Evolutionary conservation across 1,140 invertebrate species (phyloP).

Genomic region (Heliconius melpomene): DNA sequence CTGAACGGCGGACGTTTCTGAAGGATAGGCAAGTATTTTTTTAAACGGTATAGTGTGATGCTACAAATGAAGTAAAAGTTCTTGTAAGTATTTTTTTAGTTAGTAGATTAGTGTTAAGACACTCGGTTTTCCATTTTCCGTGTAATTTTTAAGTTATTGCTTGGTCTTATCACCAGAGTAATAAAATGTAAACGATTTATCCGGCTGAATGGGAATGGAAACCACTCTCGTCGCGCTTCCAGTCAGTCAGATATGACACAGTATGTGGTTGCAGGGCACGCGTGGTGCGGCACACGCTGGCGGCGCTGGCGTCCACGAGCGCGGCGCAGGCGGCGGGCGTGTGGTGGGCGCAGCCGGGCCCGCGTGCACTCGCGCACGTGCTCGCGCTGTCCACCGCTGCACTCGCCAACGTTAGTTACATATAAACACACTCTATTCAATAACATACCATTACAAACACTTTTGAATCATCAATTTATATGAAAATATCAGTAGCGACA

Average conservation of each 20-base stretch:
- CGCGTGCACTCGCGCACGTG: constrained; percentile 52
- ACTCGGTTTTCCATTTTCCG: too few species aligned
- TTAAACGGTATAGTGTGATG: not conserved
- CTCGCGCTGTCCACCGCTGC: constrained; percentile 59
- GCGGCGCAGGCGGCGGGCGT: constrained; percentile 68
- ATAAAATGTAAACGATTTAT: too few species aligned
- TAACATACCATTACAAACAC: not conserved
- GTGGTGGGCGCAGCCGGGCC: constrained; percentile 66
- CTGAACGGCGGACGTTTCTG: constrained; percentile 67
- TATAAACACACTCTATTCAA: not conserved
- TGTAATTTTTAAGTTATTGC: too few species aligned
- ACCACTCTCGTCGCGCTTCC: too few species aligned
- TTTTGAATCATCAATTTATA: too few species aligned
- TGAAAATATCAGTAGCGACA: too few species aligned
- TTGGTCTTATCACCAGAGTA: too few species aligned
- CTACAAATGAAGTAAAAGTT: not conserved
- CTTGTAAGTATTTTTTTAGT: too few species aligned
- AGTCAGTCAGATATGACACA: too few species aligned
- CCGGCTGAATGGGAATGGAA: too few species aligned
- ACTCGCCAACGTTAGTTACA: constrained; percentile 57
- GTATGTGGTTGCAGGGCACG: constrained; percentile 46
- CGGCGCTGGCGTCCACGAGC: constrained; percentile 57
- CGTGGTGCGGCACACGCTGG: constrained; percentile 65
- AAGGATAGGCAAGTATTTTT: constrained; percentile 59
- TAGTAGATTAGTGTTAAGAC: too few species aligned